phyloP scores from a whole-genome alignment of 2,113 vertebrate species.

The Ranitomeya imitator region DNA sequence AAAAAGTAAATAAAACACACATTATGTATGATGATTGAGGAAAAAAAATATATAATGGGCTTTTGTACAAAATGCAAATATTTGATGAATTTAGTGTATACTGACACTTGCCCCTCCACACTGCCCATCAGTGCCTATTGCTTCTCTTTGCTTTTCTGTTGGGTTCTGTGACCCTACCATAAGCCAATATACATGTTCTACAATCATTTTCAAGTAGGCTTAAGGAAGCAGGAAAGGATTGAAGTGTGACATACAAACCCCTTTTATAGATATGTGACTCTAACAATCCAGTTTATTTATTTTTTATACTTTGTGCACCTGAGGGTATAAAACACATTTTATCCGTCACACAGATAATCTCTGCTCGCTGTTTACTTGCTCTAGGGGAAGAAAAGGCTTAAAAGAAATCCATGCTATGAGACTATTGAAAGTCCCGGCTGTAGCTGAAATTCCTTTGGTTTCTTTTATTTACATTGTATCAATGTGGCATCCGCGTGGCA shows the following conservation, averaged over 20 bases:
- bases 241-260: background rate
- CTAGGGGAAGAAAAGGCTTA: background rate
- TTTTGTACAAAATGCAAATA: no score
- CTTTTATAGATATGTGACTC: background rate
- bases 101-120: background rate
- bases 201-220: background rate
- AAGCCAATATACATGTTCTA: background rate
- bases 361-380: conserved; percentile 9
- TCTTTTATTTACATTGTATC: rapidly evolving
- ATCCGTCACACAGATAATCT: conserved; percentile 14
- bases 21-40: no score
- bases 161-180: background rate
- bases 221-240: background rate
- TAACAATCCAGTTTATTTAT: background rate
- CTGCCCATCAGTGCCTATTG: background rate
- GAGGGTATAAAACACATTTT: conserved; percentile 3
- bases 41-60: no score
- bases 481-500: background rate
- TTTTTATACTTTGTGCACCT: conserved; percentile 19
- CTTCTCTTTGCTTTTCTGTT: background rate
- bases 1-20: no score
- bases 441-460: background rate
- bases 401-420: rapidly evolving
- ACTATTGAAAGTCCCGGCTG: background rate
- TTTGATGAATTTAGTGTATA: no score